A percentile compares a stretch with the other conserved stretches of the same genome.
These are phyloP conservation scores for Ceratina calcarata DNA, from an alignment of 1,140 invertebrate species.

Conservation along the genomic window DNA sequence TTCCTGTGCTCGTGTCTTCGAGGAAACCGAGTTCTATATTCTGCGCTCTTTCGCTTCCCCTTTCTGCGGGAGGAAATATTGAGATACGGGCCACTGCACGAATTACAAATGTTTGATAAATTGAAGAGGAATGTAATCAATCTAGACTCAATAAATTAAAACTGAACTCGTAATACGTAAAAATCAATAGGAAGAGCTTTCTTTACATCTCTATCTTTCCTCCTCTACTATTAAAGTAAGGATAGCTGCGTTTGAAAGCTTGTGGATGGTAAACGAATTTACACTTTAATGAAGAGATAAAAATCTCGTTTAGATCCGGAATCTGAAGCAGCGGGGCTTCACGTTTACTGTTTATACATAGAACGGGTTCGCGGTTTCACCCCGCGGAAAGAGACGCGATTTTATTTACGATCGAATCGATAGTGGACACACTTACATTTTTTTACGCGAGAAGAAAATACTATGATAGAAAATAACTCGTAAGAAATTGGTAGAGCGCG, in stretches of 20 bases:
- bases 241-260: no score
- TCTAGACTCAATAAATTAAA: no score
- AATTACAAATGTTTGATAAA: no score
- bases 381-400: not conserved
- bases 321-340: not conserved
- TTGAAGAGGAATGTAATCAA: no score
- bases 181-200: no score
- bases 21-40: constrained; percentile 16
- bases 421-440: not conserved
- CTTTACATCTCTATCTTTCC: no score
- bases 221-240: no score
- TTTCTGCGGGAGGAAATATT: not conserved
- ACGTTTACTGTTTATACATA: constrained; percentile 27
- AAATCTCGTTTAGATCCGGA: not conserved
- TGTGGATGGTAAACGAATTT: no score
- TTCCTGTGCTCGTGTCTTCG: constrained; percentile 36
- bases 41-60: not conserved
- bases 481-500: constrained; percentile 43
- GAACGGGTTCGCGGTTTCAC: not conserved
- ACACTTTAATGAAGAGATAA: no score
- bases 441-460: constrained; percentile 48
- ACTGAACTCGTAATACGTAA: no score
- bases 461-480: constrained; percentile 43
- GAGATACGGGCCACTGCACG: not conserved
- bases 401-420: not conserved